Conservation (phyloP, 2,888 invertebrate genomes). For the Onthophagus sagittarius region DNA sequence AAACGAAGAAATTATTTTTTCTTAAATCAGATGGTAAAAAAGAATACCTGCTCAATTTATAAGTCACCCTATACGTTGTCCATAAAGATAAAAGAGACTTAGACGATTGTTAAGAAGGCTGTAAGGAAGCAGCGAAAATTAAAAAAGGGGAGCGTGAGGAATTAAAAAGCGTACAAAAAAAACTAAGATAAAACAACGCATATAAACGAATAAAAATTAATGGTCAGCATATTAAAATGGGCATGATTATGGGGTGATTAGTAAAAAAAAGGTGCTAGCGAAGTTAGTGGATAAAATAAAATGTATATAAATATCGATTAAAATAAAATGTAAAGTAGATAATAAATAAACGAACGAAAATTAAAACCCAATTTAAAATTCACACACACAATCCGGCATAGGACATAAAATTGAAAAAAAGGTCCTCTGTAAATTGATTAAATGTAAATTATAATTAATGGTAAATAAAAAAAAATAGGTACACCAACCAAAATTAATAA, state of each 20-base stretch:
- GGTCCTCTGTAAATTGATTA: conserved; percentile 1
- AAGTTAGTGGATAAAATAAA: conserved; percentile 15
- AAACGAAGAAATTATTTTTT: not conserved
- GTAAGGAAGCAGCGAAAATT: conserved; percentile 1
- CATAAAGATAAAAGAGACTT: not conserved
- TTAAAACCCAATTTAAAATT: conserved; percentile 9
- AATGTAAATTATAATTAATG: conserved; percentile 1
- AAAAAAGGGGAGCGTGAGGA: conserved; percentile 4
- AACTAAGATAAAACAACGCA: not conserved
- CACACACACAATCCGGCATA: conserved; percentile 9
- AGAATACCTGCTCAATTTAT: not conserved
- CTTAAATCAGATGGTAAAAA: not conserved
- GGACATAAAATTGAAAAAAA: not conserved
- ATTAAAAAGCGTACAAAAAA: conserved; percentile 6
- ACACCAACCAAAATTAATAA: not conserved
- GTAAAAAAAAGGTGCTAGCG: conserved; percentile 16
- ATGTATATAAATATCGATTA: conserved; percentile 14
- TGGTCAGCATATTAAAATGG: conserved; percentile 41
- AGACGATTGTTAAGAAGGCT: not conserved
- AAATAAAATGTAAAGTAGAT: conserved; percentile 15
- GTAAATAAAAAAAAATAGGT: not conserved
- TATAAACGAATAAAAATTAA: not conserved
- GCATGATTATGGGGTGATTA: conserved; percentile 36
- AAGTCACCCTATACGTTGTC: not conserved
- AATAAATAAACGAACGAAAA: conserved; percentile 15